A percentile compares a stretch with the other conserved stretches of the same genome.
These are phyloP conservation scores for Eptatretus atami DNA, from an alignment of 2,797 vertebrate species.

Conservation along the genomic window DNA sequence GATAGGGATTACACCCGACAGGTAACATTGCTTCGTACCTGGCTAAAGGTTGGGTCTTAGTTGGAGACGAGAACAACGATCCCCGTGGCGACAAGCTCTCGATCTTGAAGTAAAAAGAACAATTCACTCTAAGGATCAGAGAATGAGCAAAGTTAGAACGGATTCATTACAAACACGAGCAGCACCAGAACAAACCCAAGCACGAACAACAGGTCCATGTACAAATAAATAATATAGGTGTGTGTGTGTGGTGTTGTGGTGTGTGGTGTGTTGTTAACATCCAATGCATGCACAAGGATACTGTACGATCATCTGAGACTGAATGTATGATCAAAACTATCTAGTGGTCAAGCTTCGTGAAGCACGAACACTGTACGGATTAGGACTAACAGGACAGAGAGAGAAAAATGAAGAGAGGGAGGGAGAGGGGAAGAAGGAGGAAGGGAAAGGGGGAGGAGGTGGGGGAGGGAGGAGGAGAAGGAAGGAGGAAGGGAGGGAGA, in stretches of 20 bases:
- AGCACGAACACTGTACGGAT: background rate
- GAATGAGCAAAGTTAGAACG: background rate
- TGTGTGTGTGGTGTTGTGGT: too few relatives aligned
- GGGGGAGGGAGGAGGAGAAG: background rate
- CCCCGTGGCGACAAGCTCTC: background rate
- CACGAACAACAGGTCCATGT: too few relatives aligned
- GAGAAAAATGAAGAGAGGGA: too few relatives aligned
- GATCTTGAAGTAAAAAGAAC: conserved; percentile 1
- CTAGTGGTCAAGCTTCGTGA: background rate
- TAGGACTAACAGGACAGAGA: too few relatives aligned
- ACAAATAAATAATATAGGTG: too few relatives aligned
- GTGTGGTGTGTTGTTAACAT: too few relatives aligned
- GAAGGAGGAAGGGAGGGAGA: background rate
- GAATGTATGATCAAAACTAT: background rate
- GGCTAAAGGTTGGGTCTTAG: background rate
- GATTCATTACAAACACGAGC: too few relatives aligned
- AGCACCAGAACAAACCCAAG: too few relatives aligned
- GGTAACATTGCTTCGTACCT: background rate
- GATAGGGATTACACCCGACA: too few relatives aligned
- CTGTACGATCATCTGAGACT: too few relatives aligned
- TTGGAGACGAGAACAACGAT: background rate
- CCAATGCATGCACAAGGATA: too few relatives aligned
- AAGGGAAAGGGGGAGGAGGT: too few relatives aligned
- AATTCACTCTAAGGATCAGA: background rate
- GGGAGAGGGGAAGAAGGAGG: background rate